Percentiles rank a stretch among this genome's conserved stretches.
Conservation (phyloP, 2,888 invertebrate species). For the Nemoura dubitans region DNA sequence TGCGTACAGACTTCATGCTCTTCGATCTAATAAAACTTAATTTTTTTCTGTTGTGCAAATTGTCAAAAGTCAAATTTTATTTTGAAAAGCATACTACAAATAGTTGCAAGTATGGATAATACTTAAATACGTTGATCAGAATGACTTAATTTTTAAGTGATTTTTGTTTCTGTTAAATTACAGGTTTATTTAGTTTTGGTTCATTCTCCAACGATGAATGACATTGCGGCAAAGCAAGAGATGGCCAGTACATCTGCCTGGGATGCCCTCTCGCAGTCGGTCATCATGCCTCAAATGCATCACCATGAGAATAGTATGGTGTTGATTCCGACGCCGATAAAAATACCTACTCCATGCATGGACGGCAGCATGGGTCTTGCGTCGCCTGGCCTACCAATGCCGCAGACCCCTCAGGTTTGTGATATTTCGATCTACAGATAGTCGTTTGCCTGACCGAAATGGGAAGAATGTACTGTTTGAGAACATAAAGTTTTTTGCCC, state of each 20-base stretch:
- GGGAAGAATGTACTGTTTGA: too few species aligned
- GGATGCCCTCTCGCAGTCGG: conserved; percentile 56
- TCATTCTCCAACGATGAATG: conserved; percentile 58
- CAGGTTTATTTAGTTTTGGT: not conserved
- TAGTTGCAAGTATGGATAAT: not conserved
- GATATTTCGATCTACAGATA: conserved; percentile 46
- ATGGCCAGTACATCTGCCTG: conserved; percentile 60
- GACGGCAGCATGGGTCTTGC: conserved; percentile 47
- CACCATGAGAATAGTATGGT: conserved; percentile 56
- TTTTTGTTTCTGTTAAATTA: conserved; percentile 47
- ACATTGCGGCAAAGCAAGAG: conserved; percentile 61
- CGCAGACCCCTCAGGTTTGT: conserved; percentile 57
- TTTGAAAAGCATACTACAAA: not conserved
- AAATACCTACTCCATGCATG: conserved; percentile 57
- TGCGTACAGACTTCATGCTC: too few species aligned
- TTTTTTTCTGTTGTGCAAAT: not conserved
- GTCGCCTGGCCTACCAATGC: conserved; percentile 58
- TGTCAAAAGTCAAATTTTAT: not conserved
- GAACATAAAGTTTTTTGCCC: not conserved
- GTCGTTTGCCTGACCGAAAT: conserved; percentile 2
- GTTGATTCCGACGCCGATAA: conserved; percentile 62
- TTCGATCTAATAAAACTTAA: too few species aligned
- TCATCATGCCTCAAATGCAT: conserved; percentile 55
- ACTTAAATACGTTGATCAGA: not conserved
- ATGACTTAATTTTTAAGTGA: conserved; percentile 47